Percentiles rank a stretch among this genome's conserved stretches.
phyloP scores from a whole-genome alignment of 2,888 invertebrate species.

The Cephus spinipes region DNA sequence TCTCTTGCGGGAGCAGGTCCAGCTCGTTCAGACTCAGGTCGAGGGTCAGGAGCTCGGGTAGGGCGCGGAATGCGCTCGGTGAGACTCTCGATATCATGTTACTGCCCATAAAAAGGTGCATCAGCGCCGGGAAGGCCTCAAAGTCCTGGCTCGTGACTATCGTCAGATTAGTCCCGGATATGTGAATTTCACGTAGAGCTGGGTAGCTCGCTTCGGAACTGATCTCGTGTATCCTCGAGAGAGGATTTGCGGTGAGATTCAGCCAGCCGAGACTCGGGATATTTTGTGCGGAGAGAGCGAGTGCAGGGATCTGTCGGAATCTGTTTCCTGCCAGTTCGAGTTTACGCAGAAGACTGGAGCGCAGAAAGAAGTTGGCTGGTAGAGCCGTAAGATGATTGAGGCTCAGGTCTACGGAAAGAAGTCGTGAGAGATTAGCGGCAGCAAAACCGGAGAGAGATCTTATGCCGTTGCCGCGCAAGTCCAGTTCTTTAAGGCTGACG shows the following conservation, averaged over 20 bases:
- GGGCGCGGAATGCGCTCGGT: slow-evolving; percentile 84
- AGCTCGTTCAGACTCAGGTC: slow-evolving; percentile 87
- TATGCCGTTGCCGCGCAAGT: slow-evolving; percentile 81
- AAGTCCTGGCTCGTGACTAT: slow-evolving; percentile 88
- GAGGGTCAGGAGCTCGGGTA: slow-evolving; percentile 80
- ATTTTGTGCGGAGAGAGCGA: slow-evolving; percentile 80
- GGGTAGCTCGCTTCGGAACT: slow-evolving; percentile 77
- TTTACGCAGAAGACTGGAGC: slow-evolving; percentile 77
- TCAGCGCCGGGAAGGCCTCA: slow-evolving; percentile 82
- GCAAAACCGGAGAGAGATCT: slow-evolving; percentile 82
- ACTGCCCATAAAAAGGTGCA: slow-evolving; percentile 79
- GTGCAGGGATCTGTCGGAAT: slow-evolving; percentile 83
- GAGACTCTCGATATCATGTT: slow-evolving; percentile 84
- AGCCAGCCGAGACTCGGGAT: slow-evolving; percentile 80
- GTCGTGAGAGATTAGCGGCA: slow-evolving; percentile 79
- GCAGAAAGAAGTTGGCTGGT: slow-evolving; percentile 84
- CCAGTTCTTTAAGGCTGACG: slow-evolving; percentile 79
- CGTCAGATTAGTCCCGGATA: slow-evolving; percentile 83
- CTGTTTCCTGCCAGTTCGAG: slow-evolving; percentile 84
- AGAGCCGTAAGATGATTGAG: slow-evolving; percentile 80
- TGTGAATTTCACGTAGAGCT: slow-evolving; percentile 84
- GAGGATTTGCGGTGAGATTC: slow-evolving; percentile 86
- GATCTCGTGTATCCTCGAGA: slow-evolving; percentile 80
- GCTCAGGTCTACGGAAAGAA: slow-evolving; percentile 81
- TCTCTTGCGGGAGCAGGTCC: slow-evolving; percentile 85